Percentiles rank a stretch among this genome's conserved stretches.
phyloP scores from a whole-genome alignment of 1,140 invertebrate genomes.

The Heliconius himera region DNA sequence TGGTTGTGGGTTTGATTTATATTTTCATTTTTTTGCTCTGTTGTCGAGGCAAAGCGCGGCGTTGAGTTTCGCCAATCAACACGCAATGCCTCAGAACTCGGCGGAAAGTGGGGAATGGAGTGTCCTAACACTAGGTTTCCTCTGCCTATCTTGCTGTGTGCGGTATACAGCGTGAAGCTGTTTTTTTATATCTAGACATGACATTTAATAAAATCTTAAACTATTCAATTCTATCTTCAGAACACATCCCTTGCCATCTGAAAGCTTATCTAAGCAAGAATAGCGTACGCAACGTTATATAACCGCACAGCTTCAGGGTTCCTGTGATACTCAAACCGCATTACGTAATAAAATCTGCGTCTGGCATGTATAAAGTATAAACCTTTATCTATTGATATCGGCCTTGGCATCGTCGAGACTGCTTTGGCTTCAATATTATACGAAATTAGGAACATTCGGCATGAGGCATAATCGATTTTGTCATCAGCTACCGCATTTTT shows the following conservation, averaged over 20 bases:
- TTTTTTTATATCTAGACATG: background rate
- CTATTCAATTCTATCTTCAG: slow-evolving; percentile 34
- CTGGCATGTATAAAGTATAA: slow-evolving; percentile 43
- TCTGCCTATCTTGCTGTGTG: no score
- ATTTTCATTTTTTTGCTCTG: no score
- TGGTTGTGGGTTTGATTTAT: no score
- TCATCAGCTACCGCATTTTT: slow-evolving; percentile 33
- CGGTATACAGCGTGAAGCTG: no score
- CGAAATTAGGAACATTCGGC: slow-evolving; percentile 27
- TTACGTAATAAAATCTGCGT: slow-evolving; percentile 50
- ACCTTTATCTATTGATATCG: slow-evolving; percentile 46
- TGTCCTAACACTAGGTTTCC: no score
- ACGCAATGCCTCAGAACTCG: no score
- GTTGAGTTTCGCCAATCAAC: no score
- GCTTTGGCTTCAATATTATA: slow-evolving; percentile 32
- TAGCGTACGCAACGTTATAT: slow-evolving; percentile 53
- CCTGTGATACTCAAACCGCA: slow-evolving; percentile 35
- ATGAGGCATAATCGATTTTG: slow-evolving; percentile 37
- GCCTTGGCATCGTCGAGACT: slow-evolving; percentile 39
- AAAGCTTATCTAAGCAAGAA: slow-evolving; percentile 48
- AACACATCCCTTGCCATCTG: slow-evolving; percentile 48
- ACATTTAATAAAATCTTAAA: slow-evolving; percentile 20
- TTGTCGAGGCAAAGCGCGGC: no score
- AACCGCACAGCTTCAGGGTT: slow-evolving; percentile 42
- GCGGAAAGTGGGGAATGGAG: no score